Conservation (phyloP, 1,140 invertebrate genomes). For the Hestina assimilis region DNA sequence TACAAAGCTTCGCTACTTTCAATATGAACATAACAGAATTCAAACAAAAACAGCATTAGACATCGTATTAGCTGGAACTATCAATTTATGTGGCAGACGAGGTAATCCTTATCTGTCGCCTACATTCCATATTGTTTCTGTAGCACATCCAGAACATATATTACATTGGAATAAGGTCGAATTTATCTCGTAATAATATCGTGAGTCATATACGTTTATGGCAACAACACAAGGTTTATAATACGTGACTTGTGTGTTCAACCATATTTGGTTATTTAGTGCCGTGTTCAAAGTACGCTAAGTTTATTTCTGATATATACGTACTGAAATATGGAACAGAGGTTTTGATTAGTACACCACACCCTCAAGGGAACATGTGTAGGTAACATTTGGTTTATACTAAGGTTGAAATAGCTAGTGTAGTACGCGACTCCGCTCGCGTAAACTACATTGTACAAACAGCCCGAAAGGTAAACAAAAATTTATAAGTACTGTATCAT, state of each 20-base stretch:
- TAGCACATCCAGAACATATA: slow-evolving; percentile 13
- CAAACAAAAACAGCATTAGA: background rate
- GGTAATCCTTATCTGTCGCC: slow-evolving; percentile 53
- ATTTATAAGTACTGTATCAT: too few species aligned
- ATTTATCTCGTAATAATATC: slow-evolving; percentile 9
- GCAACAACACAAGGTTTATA: slow-evolving; percentile 32
- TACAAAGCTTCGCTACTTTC: background rate
- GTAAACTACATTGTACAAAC: too few species aligned
- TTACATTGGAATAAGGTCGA: slow-evolving; percentile 23
- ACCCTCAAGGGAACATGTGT: too few species aligned
- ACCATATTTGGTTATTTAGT: slow-evolving; percentile 39
- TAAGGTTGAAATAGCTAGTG: too few species aligned
- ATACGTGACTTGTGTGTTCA: slow-evolving; percentile 32
- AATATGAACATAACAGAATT: background rate
- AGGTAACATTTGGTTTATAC: too few species aligned
- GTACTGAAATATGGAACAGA: background rate
- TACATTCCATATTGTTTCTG: slow-evolving; percentile 31
- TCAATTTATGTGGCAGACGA: slow-evolving; percentile 12
- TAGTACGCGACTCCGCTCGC: too few species aligned
- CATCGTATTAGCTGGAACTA: background rate
- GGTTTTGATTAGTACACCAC: background rate
- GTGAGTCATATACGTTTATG: slow-evolving; percentile 37
- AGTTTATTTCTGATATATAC: slow-evolving; percentile 4
- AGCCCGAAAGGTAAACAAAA: too few species aligned
- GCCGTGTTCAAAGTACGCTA: slow-evolving; percentile 16